Evolutionary conservation across 2,888 invertebrate genomes (phyloP).

Genomic region (Branchipolynoe longqiensis): DNA sequence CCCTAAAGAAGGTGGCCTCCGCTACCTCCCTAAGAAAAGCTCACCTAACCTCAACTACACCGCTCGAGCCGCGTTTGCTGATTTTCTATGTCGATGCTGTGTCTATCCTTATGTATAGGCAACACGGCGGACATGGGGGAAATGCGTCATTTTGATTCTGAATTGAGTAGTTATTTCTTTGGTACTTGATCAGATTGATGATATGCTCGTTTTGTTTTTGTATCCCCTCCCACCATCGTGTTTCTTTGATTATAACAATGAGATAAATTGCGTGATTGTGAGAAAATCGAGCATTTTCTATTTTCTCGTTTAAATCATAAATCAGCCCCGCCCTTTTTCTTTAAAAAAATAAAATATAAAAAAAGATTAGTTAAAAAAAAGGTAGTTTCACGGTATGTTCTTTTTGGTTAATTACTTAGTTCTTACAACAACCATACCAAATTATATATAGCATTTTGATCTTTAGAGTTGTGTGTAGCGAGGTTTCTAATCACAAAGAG

Average conservation of each 20-base stretch:
- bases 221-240: not conserved
- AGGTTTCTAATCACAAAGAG: conserved; percentile 6
- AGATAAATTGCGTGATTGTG: conserved; percentile 37
- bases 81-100: not conserved
- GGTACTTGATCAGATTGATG: too few species aligned
- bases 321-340: not conserved
- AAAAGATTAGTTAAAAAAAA: not conserved
- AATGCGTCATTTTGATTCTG: conserved; percentile 41
- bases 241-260: conserved; percentile 38
- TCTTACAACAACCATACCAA: too few species aligned
- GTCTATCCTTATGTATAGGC: too few species aligned
- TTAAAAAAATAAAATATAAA: not conserved
- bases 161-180: conserved; percentile 55
- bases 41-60: conserved; percentile 6
- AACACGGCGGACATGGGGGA: too few species aligned
- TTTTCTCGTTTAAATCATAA: not conserved
- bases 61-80: not conserved
- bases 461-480: not conserved
- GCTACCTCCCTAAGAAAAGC: conserved; percentile 6
- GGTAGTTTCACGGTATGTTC: too few species aligned
- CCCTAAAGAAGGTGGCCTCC: not conserved
- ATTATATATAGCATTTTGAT: too few species aligned
- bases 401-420: not conserved
- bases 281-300: too few species aligned
- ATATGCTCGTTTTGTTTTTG: not conserved